Base-by-base conservation (phyloP, 2,113 vertebrate genomes). In the Pseudorectes ferrugineus region DNA sequence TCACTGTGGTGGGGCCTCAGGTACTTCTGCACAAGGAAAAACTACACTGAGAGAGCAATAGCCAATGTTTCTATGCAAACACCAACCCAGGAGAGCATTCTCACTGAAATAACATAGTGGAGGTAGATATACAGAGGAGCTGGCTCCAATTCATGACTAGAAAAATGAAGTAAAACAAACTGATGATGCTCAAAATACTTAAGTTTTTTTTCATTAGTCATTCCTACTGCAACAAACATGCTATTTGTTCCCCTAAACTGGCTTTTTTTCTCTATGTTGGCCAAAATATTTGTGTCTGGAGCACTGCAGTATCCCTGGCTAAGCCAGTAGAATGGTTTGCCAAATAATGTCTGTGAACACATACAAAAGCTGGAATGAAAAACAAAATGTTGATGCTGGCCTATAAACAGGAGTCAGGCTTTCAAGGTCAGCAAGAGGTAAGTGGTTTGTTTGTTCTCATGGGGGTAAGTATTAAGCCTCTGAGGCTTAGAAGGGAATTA, bases 401-500 rank as follows among this genome's bases (percentile, higher is more conserved):
- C 62, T 74, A 43, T 49, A 88, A 74, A 84, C 21, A 59, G 63
- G 23, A 86, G 49, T 42, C 7, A 10, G 46, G 46, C 24, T 90
- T 94, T 94, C 61, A 91, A 94, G 92, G 89, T 94, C 84, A 96
- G 51, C 0, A 0, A 89, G 86, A 91, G 46, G 63, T 58, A 92
- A 92, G 84, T 73, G 63, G 63, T 73, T 93, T n/a, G 54, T 86
- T 96, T 92, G 67, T 26, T 92, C 89, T 86, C 80, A 31, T 84
- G 51, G 80, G 77, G 51, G 29, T 61, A 79, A 88, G 45, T 48
- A 89, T 77, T 92, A 91, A 91, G 89, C 38, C 61, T 89, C 35
- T 71, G 42, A 89, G 73, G 68, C 73, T 94, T 87, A 91, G 87
- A 91, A 74, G 35, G 42, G 72, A 95, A 94, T 94, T 91, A 92